These are phyloP conservation scores for Anisognathus igniventris DNA, from an alignment of 2,797 vertebrate genomes.

Conservation along the genomic window DNA sequence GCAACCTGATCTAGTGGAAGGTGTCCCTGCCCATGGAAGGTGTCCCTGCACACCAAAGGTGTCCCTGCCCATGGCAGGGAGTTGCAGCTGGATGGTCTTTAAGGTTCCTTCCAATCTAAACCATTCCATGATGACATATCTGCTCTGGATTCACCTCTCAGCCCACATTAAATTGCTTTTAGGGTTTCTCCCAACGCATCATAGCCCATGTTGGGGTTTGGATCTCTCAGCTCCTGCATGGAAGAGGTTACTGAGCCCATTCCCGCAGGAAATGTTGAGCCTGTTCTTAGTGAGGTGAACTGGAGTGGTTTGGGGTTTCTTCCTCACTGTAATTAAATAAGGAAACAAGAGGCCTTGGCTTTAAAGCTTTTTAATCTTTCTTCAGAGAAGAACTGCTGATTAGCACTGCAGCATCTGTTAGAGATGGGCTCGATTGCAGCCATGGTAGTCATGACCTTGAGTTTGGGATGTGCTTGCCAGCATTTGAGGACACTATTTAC, in stretches of 20 bases:
- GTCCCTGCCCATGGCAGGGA: background rate
- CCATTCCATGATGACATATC: background rate
- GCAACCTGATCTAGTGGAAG: background rate
- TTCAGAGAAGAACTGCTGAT: background rate
- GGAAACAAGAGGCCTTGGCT: constrained; percentile 1
- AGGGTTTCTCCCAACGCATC: background rate
- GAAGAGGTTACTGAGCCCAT: background rate
- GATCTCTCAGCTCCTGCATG: background rate
- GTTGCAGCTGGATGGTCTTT: background rate
- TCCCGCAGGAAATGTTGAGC: background rate
- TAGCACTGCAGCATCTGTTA: background rate
- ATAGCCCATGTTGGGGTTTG: background rate
- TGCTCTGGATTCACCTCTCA: background rate
- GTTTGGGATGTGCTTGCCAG: background rate
- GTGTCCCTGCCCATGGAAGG: background rate
- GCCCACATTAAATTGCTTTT: background rate
- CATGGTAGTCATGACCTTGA: background rate
- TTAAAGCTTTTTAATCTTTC: constrained; percentile 31
- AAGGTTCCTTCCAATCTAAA: background rate
- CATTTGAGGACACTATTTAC: background rate
- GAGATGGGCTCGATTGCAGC: background rate
- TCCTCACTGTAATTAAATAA: constrained; percentile 6
- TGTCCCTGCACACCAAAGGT: background rate
- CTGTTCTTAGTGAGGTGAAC: background rate
- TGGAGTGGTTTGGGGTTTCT: background rate